Conservation (phyloP, 2,113 vertebrate species). For the Oryzias melastigma region DNA sequence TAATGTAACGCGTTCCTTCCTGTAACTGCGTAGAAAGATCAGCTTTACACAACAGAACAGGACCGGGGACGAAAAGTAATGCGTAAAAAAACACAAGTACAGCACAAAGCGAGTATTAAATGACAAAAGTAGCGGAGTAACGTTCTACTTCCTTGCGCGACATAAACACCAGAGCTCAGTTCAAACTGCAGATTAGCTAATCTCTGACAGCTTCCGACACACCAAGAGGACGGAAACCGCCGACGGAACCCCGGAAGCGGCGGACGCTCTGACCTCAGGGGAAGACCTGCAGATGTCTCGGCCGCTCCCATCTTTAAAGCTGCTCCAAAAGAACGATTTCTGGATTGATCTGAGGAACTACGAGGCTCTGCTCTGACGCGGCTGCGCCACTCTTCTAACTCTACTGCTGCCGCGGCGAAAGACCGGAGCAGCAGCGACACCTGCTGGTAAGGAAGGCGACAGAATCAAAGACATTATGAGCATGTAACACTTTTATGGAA, state of each 20-base stretch:
- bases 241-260: neutral
- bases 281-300: neutral
- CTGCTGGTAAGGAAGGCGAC: neutral
- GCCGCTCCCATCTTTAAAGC: neutral
- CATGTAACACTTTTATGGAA: no score
- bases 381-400: neutral
- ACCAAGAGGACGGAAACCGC: no score
- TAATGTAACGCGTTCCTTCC: no score
- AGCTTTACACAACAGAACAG: no score
- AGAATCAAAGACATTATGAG: no score
- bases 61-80: no score
- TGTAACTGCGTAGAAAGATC: no score
- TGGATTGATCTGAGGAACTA: neutral
- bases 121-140: no score
- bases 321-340: neutral
- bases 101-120: no score
- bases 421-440: constrained; percentile 1
- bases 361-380: neutral
- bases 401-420: no score
- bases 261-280: constrained; percentile 19
- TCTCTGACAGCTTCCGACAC: neutral
- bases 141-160: no score
- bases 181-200: constrained; percentile 24
- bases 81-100: no score
- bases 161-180: neutral